Base-by-base conservation (phyloP, 2,113 vertebrate species). In the Dasypus novemcinctus region DNA sequence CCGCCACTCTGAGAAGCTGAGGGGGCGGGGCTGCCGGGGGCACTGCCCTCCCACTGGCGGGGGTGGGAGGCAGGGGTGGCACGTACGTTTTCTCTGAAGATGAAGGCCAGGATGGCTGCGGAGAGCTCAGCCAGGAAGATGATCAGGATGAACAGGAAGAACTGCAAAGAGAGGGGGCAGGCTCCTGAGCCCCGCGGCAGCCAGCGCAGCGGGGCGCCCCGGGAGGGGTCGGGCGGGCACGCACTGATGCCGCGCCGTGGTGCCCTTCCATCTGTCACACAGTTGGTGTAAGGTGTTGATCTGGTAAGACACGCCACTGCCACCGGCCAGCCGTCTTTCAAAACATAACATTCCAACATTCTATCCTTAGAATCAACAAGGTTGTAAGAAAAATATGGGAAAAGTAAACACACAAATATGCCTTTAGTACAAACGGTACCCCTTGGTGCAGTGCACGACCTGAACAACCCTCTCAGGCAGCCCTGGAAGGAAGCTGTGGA, bases 51-150 rank as follows among this genome's bases (percentile, higher is more conserved):
- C n/a, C 0, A 0, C 27, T 8, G n/a, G 59, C 0, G 1, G 38
- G 25, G 57, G 25, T 14, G 31, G 27, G 1, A 7, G 72, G 18
- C 38, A 36, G 66, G 71, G 2, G 0, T 0, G 2, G 79, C 95
- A 99, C 99, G 98, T 98, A 99, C 99, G 0, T 99, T 99, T 82
- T 99, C 99, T 91, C 99, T 99, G 98, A 99, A 99, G 98, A 99
- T 98, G 97, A 99, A 99, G 52, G 99, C 99, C 98, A 99, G 94
- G 98, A 99, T 99, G 96, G 99, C 99, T n/a, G 99, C 99, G 0
- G 99, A 99, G 76, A 99, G 98, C 98, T 99, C 99, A 0, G 99
- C 99, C 97, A 99, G 98, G 98, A 99, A 99, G 98, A 99, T 99
- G 97, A 99, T 93, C 97, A 99, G 98, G 97, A 99, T 99, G 90